Conservation (phyloP, 2,888 invertebrate species). For the Drosophila infuscata region DNA sequence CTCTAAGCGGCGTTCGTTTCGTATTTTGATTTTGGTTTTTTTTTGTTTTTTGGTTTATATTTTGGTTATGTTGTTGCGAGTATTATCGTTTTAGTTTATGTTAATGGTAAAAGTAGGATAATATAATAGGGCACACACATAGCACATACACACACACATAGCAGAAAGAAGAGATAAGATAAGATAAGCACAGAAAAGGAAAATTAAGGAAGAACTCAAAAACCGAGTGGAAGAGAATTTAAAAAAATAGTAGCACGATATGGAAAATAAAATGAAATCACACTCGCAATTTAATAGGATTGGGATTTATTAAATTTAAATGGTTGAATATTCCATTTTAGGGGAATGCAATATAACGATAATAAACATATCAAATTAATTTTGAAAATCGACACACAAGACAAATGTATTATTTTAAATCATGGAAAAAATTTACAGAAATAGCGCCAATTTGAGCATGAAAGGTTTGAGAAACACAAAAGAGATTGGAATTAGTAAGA, state of each 20-base stretch:
- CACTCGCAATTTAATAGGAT: background rate
- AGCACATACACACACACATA: conserved; percentile 73
- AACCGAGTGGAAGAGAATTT: conserved; percentile 28
- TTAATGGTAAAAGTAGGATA: conserved; percentile 55
- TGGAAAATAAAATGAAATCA: background rate
- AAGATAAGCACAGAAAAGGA: conserved; percentile 21
- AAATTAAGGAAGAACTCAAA: conserved; percentile 22
- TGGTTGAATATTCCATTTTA: background rate
- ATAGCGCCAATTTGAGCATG: conserved; percentile 58
- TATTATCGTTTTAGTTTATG: conserved; percentile 52
- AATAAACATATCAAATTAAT: background rate
- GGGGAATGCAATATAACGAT: conserved; percentile 6
- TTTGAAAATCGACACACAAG: background rate
- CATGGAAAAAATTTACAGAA: conserved; percentile 31
- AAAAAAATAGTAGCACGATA: conserved; percentile 22
- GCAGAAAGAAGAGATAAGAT: conserved; percentile 61
- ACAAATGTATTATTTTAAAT: conserved; percentile 21
- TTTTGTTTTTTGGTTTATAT: conserved; percentile 54
- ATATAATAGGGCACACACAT: conserved; percentile 76
- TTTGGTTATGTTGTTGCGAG: conserved; percentile 49
- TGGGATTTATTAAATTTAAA: background rate
- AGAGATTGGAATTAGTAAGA: conserved; percentile 60
- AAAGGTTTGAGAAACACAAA: conserved; percentile 57
- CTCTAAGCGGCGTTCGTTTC: conserved; percentile 84
- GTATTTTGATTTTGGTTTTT: conserved; percentile 48